Conservation (phyloP, 2,113 vertebrate genomes). For the Agelaius phoeniceus region DNA sequence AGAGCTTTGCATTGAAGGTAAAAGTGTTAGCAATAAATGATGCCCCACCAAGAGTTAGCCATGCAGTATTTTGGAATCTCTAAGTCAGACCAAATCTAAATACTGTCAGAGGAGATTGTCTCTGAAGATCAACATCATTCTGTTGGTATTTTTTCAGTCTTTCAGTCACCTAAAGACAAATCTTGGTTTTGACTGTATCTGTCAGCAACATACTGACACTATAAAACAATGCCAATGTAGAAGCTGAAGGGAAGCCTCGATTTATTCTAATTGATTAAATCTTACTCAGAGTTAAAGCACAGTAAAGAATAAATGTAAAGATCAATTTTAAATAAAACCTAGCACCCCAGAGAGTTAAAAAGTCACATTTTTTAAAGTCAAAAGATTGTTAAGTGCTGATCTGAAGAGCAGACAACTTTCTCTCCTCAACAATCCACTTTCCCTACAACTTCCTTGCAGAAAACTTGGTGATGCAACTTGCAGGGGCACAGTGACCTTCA, state of each 20-base stretch:
- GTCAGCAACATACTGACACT: background rate
- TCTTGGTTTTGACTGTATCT: background rate
- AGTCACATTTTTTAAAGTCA: background rate
- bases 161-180: background rate
- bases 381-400: background rate
- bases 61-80: background rate
- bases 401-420: background rate
- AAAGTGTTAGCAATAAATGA: background rate
- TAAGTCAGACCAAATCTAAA: background rate
- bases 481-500: background rate
- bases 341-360: background rate
- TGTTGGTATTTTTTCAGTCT: background rate
- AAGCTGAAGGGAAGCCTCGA: background rate
- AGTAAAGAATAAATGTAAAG: background rate
- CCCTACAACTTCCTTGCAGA: background rate
- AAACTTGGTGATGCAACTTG: background rate
- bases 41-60: background rate
- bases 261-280: background rate
- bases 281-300: background rate
- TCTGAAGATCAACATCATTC: background rate
- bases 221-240: background rate
- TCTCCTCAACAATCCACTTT: background rate
- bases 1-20: background rate
- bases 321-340: background rate
- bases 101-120: background rate